Percentiles rank a stretch among this genome's conserved stretches.
Conservation (phyloP, 2,113 vertebrate species). For the Alexandromys fortis region DNA sequence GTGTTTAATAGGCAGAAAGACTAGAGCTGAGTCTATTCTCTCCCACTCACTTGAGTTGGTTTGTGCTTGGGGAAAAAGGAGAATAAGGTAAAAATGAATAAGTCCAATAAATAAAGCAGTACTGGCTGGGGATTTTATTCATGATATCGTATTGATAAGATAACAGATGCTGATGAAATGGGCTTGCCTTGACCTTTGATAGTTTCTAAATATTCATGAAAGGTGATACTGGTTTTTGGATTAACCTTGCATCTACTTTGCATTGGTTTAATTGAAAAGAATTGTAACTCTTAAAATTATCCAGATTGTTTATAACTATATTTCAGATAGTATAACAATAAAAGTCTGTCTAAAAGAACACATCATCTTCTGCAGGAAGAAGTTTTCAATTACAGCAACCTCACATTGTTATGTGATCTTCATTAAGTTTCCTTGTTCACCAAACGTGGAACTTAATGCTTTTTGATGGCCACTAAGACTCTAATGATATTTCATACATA, state of each 20-base stretch:
- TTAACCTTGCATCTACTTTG: slow-evolving; percentile 69
- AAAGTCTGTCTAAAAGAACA: neutral
- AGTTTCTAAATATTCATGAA: slow-evolving; percentile 83
- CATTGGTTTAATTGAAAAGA: slow-evolving; percentile 69
- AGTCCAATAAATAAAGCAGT: slow-evolving; percentile 71
- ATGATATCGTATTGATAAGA: slow-evolving; percentile 71
- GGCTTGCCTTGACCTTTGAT: slow-evolving; percentile 81
- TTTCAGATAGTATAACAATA: neutral
- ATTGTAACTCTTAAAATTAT: slow-evolving; percentile 75
- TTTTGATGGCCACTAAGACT: neutral
- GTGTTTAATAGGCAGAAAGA: slow-evolving; percentile 42
- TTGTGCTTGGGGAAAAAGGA: slow-evolving; percentile 43
- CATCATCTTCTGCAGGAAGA: neutral
- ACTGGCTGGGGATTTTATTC: slow-evolving; percentile 75
- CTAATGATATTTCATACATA: neutral
- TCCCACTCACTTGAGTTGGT: slow-evolving; percentile 49
- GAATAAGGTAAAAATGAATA: slow-evolving; percentile 80
- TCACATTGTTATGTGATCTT: neutral
- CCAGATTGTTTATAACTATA: slow-evolving; percentile 60
- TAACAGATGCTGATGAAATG: slow-evolving; percentile 74
- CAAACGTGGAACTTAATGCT: neutral
- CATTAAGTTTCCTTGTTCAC: neutral
- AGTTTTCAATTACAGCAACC: neutral
- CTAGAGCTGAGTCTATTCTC: neutral
- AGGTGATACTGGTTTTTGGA: slow-evolving; percentile 40